Percentiles rank a stretch among this genome's conserved stretches.
These are phyloP conservation scores for Sphecodes monilicornis DNA, from an alignment of 2,888 invertebrate species.

Conservation along the genomic window DNA sequence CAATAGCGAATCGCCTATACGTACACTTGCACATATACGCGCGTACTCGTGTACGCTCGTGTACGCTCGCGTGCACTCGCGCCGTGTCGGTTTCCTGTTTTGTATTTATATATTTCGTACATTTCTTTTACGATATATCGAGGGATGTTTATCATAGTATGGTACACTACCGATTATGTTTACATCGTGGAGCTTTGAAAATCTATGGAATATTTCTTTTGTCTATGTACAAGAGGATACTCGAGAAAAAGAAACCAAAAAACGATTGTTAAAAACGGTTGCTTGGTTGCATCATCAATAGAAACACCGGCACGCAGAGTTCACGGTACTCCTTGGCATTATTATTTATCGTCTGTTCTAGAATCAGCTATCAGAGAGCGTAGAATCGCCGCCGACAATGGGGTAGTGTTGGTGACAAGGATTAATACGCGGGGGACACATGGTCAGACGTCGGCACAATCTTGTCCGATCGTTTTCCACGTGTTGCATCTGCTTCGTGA, in stretches of 20 bases:
- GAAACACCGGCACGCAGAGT: conserved; percentile 13
- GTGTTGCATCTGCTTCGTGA: not conserved
- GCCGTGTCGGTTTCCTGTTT: conserved; percentile 30
- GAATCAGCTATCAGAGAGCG: conserved; percentile 52
- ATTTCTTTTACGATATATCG: conserved; percentile 79
- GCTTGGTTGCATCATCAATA: conserved; percentile 36
- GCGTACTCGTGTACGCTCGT: not conserved
- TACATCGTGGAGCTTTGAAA: conserved; percentile 79
- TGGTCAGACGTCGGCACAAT: not conserved
- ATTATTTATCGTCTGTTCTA: conserved; percentile 25
- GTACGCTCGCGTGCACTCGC: conserved; percentile 22
- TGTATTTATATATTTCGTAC: conserved; percentile 65
- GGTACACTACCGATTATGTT: conserved; percentile 83
- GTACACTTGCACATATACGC: conserved; percentile 63
- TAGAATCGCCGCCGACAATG: conserved; percentile 52
- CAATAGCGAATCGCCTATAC: conserved; percentile 38
- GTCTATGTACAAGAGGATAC: conserved; percentile 81
- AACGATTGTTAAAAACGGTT: conserved; percentile 62
- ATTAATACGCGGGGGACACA: not conserved
- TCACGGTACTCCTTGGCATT: conserved; percentile 28
- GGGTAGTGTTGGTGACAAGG: conserved; percentile 17
- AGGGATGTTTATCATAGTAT: conserved; percentile 81
- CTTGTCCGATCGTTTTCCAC: not conserved
- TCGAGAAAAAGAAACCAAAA: conserved; percentile 67
- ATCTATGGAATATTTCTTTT: conserved; percentile 79